A percentile compares a stretch with the other conserved stretches of the same genome.
Conservation (phyloP, 2,888 invertebrate genomes). For the Pyrochroa serraticornis region DNA sequence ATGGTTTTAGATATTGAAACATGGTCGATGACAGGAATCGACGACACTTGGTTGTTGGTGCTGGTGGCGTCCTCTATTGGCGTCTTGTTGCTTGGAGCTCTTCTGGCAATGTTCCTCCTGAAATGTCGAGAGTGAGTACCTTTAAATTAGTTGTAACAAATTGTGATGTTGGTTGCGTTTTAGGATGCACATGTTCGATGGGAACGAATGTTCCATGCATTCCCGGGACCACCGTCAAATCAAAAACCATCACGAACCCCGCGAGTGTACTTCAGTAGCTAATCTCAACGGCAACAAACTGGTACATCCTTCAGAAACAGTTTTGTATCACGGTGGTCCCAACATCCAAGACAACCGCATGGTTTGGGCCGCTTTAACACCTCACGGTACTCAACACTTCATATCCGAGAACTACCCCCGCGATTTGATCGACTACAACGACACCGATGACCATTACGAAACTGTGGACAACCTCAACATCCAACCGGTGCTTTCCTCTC, state of each 20-base stretch:
- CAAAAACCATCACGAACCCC: constrained; percentile 57
- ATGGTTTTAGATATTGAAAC: constrained; percentile 56
- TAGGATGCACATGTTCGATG: constrained; percentile 64
- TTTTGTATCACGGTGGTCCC: constrained; percentile 48
- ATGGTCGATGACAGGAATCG: constrained; percentile 68
- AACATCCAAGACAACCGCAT: constrained; percentile 53
- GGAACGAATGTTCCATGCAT: constrained; percentile 62
- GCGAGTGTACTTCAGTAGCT: constrained; percentile 54
- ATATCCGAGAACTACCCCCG: constrained; percentile 70
- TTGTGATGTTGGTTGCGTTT: background rate
- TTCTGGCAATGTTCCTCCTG: constrained; percentile 78
- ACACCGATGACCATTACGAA: constrained; percentile 72
- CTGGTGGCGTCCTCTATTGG: constrained; percentile 81
- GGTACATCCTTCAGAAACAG: constrained; percentile 53
- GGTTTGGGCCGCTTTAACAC: constrained; percentile 83
- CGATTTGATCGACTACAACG: constrained; percentile 59
- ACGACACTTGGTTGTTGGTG: constrained; percentile 84
- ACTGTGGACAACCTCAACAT: constrained; percentile 63
- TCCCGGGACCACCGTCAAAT: constrained; percentile 54
- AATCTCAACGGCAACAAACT: constrained; percentile 56
- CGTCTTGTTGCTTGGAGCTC: constrained; percentile 77
- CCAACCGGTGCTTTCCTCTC: constrained; percentile 31
- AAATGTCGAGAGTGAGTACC: constrained; percentile 82
- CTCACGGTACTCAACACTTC: constrained; percentile 80
- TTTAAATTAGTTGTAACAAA: background rate